These are phyloP conservation scores for Falco peregrinus DNA, from an alignment of 2,797 vertebrate genomes.

Conservation along the genomic window DNA sequence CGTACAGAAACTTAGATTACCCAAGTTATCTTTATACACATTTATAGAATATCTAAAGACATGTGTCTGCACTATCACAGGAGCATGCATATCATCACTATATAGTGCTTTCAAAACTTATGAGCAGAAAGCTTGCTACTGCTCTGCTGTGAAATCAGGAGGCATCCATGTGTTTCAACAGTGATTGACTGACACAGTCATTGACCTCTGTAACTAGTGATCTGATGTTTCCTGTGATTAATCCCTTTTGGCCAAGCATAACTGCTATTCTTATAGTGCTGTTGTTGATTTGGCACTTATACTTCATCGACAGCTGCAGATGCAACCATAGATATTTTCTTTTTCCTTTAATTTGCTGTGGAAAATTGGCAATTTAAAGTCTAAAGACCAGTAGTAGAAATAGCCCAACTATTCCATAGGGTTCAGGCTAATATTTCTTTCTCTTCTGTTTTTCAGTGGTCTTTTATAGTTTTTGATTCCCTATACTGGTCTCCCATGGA, in stretches of 20 bases:
- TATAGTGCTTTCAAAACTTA: neutral
- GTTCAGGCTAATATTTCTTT: neutral
- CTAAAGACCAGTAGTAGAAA: neutral
- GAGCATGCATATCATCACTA: neutral
- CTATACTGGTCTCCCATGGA: neutral
- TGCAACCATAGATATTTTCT: neutral
- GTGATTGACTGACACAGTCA: neutral
- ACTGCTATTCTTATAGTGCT: neutral
- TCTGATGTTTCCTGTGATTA: neutral
- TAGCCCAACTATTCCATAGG: neutral
- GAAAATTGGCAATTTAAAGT: neutral
- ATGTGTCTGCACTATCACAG: fast-evolving
- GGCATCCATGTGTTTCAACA: neutral
- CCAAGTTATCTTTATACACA: neutral
- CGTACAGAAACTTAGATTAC: neutral
- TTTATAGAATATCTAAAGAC: neutral
- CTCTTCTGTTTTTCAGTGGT: neutral
- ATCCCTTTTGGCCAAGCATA: neutral
- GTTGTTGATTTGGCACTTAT: neutral
- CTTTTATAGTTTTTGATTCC: neutral
- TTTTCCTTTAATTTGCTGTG: neutral
- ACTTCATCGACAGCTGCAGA: neutral
- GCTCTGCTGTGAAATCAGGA: neutral
- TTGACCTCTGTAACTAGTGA: neutral
- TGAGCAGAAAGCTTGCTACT: neutral